A percentile compares a stretch with the other conserved stretches of the same genome.
Conservation (phyloP, 1,140 invertebrate genomes). For the Drosophila saltans region DNA sequence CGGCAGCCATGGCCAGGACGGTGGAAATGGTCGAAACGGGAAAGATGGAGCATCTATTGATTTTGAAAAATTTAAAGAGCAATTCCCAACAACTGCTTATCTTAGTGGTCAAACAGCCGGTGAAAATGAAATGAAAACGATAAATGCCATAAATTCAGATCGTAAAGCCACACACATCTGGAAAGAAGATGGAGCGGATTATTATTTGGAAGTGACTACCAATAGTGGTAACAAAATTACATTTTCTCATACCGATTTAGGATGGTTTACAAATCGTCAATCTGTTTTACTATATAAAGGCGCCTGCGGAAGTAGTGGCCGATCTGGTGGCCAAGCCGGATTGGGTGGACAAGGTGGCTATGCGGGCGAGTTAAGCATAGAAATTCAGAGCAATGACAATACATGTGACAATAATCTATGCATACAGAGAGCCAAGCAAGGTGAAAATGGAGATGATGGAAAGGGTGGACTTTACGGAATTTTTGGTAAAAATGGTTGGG, state of each 20-base stretch:
- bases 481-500: constrained; percentile 23
- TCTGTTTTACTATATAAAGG: constrained; percentile 10
- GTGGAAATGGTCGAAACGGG: neutral
- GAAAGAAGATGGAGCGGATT: no score
- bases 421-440: neutral
- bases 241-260: neutral
- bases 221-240: neutral
- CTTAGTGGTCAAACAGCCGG: neutral
- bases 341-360: constrained; percentile 17
- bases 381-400: neutral
- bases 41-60: neutral
- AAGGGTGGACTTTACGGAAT: constrained; percentile 11
- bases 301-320: neutral
- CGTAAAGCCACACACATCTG: neutral
- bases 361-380: constrained; percentile 14
- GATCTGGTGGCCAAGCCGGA: constrained; percentile 10
- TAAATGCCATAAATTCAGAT: neutral
- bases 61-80: neutral
- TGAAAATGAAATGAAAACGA: neutral
- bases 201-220: neutral
- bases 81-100: neutral
- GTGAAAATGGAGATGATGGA: constrained; percentile 4
- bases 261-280: neutral
- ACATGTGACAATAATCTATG: neutral
- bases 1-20: constrained; percentile 1